Conservation (phyloP, 2,113 vertebrate species). For the Grus americana region DNA sequence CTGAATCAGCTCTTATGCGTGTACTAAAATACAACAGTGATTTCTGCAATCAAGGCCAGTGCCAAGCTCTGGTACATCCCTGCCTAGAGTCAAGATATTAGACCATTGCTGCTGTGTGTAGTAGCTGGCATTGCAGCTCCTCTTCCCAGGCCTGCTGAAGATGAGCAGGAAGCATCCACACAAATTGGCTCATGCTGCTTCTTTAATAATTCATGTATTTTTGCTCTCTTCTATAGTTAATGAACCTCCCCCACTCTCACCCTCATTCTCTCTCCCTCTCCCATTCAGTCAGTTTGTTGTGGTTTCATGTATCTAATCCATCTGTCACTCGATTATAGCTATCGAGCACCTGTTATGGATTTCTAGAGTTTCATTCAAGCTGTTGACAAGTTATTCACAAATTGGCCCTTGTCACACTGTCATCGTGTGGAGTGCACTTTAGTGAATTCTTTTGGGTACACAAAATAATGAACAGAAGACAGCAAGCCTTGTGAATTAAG, state of each 20-base stretch:
- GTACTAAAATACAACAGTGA: constrained; percentile 34
- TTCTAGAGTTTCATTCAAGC: constrained; percentile 74
- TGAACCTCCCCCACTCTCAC: constrained; percentile 63
- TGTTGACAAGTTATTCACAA: constrained; percentile 76
- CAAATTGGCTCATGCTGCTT: constrained; percentile 55
- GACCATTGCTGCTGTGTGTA: constrained; percentile 13
- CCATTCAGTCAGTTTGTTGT: constrained; percentile 73
- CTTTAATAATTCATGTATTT: constrained; percentile 78
- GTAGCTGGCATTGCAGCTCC: constrained; percentile 58
- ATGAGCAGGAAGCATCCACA: constrained; percentile 67
- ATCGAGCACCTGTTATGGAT: constrained; percentile 74
- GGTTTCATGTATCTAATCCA: constrained; percentile 75
- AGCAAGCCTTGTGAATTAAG: constrained; percentile 51
- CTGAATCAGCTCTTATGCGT: constrained; percentile 37
- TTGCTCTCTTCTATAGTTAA: constrained; percentile 74
- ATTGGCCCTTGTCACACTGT: constrained; percentile 71
- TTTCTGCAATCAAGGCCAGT: constrained; percentile 58
- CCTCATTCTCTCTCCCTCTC: constrained; percentile 61
- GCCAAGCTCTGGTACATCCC: constrained; percentile 41
- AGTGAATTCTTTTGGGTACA: constrained; percentile 71
- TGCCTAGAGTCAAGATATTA: constrained; percentile 37
- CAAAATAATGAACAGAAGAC: constrained; percentile 70
- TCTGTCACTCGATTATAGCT: constrained; percentile 74
- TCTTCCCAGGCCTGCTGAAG: constrained; percentile 54
- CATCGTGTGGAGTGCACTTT: constrained; percentile 67